A percentile compares a stretch with the other conserved stretches of the same genome.
Conservation (phyloP, 2,797 vertebrate genomes). For the Gadopsis bispinosus region DNA sequence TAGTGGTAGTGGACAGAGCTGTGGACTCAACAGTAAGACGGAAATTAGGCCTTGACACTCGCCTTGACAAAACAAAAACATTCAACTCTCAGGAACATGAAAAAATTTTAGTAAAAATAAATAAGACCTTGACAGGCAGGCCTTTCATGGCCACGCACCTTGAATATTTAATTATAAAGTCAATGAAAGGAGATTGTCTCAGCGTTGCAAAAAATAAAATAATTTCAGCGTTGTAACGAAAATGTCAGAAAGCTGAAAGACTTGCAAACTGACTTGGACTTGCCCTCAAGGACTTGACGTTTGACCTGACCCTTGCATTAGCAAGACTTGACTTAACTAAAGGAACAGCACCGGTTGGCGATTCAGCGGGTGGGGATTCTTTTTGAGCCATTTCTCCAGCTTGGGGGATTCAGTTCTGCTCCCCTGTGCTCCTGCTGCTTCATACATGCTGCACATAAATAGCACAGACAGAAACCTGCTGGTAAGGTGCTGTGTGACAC, state of each 20-base stretch:
- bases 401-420: neutral
- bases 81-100: too few species aligned
- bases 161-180: neutral
- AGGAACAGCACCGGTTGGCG: neutral
- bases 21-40: neutral
- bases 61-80: neutral
- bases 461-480: constrained; percentile 21
- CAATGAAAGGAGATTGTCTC: neutral
- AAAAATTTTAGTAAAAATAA: neutral
- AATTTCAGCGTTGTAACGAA: neutral
- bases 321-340: neutral
- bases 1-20: neutral
- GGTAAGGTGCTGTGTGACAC: constrained; percentile 38
- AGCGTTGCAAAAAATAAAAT: neutral
- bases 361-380: neutral
- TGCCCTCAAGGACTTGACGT: neutral
- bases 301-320: neutral
- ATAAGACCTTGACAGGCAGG: neutral
- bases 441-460: constrained; percentile 15
- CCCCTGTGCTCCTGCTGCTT: neutral
- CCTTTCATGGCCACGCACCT: neutral
- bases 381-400: neutral
- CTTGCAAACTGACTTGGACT: neutral
- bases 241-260: constrained; percentile 3
- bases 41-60: neutral